Evolutionary conservation across 1,140 invertebrate species (phyloP).

Genomic region (Octopus bimaculoides): DNA sequence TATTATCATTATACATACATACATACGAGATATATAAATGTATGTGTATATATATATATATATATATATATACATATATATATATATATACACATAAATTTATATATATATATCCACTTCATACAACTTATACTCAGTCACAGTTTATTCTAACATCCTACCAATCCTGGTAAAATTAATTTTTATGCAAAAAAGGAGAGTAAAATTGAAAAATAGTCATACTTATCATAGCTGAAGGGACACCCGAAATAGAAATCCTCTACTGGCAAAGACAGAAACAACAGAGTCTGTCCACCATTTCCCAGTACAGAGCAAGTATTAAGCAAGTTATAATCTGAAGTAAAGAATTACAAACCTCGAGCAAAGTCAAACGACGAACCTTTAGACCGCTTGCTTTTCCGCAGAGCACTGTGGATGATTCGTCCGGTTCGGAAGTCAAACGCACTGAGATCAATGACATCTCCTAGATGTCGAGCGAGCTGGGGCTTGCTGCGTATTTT

Average conservation of each 20-base stretch:
- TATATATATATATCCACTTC: background rate
- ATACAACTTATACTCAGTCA: too few species aligned
- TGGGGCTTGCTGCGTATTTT: conserved; percentile 80
- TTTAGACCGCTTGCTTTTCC: conserved; percentile 52
- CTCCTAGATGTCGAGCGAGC: conserved; percentile 73
- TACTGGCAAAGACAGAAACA: background rate
- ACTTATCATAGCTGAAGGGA: too few species aligned
- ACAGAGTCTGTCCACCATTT: background rate
- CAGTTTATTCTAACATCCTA: too few species aligned
- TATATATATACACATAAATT: conserved; percentile 5
- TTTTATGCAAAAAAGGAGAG: background rate
- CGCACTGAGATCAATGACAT: conserved; percentile 74
- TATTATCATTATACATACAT: background rate
- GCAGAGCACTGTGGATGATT: conserved; percentile 49
- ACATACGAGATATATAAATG: background rate
- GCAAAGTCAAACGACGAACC: conserved; percentile 49
- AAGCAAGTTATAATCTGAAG: background rate
- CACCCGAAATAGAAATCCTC: background rate
- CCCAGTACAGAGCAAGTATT: background rate
- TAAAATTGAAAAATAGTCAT: background rate
- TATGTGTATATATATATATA: conserved; percentile 14
- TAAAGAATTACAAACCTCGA: conserved; percentile 37
- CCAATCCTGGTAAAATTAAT: background rate
- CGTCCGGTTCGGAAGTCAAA: conserved; percentile 80
- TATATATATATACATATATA: conserved; percentile 13